phyloP scores from a whole-genome alignment of 2,113 vertebrate species.

The Tamias sibiricus region DNA sequence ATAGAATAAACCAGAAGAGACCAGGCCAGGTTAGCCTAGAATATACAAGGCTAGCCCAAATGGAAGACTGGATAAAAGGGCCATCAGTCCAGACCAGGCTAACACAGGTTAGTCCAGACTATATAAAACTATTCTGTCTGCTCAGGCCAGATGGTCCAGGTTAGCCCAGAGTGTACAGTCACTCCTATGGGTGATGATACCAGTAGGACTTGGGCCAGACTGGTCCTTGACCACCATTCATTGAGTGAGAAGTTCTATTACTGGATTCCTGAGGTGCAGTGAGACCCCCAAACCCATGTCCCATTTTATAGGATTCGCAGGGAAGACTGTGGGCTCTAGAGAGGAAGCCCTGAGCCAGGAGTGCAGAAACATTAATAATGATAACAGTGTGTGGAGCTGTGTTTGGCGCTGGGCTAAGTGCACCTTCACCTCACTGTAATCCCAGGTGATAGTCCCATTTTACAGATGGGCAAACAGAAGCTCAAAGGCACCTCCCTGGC shows the following conservation, averaged over 20 bases:
- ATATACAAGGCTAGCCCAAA: not conserved
- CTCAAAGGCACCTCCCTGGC: not conserved
- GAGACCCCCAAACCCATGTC: not conserved
- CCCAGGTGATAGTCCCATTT: not conserved
- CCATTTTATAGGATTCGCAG: not conserved
- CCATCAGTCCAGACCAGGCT: not conserved
- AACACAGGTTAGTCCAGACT: not conserved
- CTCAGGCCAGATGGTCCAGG: not conserved
- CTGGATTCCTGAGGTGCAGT: not conserved
- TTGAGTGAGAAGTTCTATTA: fast-evolving
- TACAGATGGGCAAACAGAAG: not conserved
- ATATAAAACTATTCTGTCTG: not conserved
- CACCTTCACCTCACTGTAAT: not conserved
- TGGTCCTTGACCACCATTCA: not conserved
- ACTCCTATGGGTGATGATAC: not conserved
- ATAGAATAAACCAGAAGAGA: not conserved
- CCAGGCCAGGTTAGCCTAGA: not conserved
- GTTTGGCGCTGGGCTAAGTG: not conserved
- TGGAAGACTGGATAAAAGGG: not conserved
- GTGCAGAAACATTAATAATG: not conserved
- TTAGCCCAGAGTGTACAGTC: not conserved
- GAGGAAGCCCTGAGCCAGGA: not conserved
- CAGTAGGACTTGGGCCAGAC: not conserved
- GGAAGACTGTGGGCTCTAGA: not conserved
- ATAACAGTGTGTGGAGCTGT: not conserved